Base-by-base conservation (phyloP, 1,140 invertebrate genomes). In the Neodiprion lecontei region DNA sequence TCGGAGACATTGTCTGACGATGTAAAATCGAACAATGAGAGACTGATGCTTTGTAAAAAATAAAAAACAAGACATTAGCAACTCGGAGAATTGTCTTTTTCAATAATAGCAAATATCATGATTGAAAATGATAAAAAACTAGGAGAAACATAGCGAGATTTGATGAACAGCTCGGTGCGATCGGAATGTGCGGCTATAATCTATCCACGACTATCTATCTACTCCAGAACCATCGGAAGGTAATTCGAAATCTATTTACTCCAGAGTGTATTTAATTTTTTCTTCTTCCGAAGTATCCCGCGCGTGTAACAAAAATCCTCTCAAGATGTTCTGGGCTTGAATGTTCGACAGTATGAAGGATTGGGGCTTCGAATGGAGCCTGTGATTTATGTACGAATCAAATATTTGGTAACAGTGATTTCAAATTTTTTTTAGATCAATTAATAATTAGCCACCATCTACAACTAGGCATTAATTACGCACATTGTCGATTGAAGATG, bases 1-100 rank as follows among this genome's bases (percentile, higher is more conserved):
- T 88, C 76, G 47, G 88, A 78, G 5, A 90, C 72, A 69, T 83
- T 80, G 9, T 77, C 50, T 1, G 69, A 17, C 28, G 75, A 83
- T 21, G 84, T 88, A 74, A 91, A 91, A 76, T 91, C 88, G 70
- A 89, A 89, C 48, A 91, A 23, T 4, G 67, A 9, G 67, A 69
- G 11, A 12, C 40, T 21, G 21, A 5, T 23, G 11, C 17, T 69
- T 69, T 69, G 17, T 17, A 69, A 14, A 21, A 21, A 69, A 23
- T 14, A 69, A 5, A 61, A 61, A 17, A 61, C 4, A 61, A 61
- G 11, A 61, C 7, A 61, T 61, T 7, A 40, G 28, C 28, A 40
- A 3, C 28, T 40, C 28, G 5, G 28, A 40, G 28, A 40, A 40
- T 40, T 40, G 28, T 40, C 28, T 40, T 40, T 40, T 40, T 40